These are phyloP conservation scores for Furcula furcula DNA, from an alignment of 2,888 invertebrate species.

Conservation along the genomic window DNA sequence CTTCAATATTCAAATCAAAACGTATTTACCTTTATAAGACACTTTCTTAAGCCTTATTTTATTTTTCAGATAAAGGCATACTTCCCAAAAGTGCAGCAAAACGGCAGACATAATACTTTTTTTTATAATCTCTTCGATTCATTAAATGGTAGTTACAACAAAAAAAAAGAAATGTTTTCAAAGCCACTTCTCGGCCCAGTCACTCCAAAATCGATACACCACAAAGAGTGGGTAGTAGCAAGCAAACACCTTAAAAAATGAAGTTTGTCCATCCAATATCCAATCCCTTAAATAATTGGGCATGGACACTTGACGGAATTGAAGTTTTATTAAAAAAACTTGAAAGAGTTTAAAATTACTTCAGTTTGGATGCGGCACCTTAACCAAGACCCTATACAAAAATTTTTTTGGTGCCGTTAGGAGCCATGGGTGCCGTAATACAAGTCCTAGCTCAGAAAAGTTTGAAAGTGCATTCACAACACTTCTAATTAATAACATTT, in stretches of 20 bases:
- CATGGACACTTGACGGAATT: constrained; percentile 12
- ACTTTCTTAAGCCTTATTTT: too few relatives aligned
- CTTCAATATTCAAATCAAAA: too few relatives aligned
- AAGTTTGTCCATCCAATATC: constrained; percentile 1
- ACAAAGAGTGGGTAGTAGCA: constrained; percentile 5
- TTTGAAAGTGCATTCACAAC: not conserved
- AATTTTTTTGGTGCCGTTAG: constrained; percentile 27
- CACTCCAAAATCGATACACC: constrained; percentile 3
- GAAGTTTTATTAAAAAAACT: constrained; percentile 9
- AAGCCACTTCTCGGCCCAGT: constrained; percentile 18
- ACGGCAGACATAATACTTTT: constrained; percentile 23
- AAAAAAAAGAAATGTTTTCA: constrained; percentile 10
- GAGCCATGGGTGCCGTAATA: constrained; percentile 7
- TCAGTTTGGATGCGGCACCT: too few relatives aligned
- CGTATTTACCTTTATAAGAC: not conserved
- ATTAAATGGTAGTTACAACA: constrained; percentile 17
- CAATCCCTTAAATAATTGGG: constrained; percentile 11
- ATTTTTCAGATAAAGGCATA: constrained; percentile 18
- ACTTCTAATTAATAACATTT: not conserved
- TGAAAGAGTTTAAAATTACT: constrained; percentile 9
- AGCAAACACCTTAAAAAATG: constrained; percentile 4
- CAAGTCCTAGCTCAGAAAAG: not conserved
- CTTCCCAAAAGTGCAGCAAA: constrained; percentile 17
- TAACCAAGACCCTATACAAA: constrained; percentile 30
- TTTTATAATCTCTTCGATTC: constrained; percentile 24